Evolutionary conservation across 2,888 invertebrate genomes (phyloP), one percentile per base, ranked within the genome.

Genomic region (Malacosoma neustria): DNA sequence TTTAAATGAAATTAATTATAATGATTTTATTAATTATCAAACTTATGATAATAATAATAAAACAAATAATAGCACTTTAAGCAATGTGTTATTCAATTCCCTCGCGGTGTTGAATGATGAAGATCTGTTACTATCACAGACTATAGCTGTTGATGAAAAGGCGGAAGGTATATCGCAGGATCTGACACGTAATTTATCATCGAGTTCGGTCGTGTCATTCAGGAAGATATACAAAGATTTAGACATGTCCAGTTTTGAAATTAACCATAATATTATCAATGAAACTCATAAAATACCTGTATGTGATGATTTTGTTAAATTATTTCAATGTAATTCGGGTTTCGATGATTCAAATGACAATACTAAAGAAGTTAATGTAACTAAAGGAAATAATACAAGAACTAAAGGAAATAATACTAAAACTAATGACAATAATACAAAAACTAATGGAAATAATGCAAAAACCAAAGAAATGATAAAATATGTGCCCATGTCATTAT

Each of bases 221-320:
- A 61, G 54, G 32, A 73, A 72, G 41, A 65, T 62, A 0, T 82
- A 77, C 33, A 76, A 69, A 49, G 68, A 82, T 42, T 47, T 82
- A 22, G 82, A 82, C 32, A 39, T 41, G 3, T 66, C 68, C 35
- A 79, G 77, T 46, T 66, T 61, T 41, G 64, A 64, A 42, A 56
- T 43, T 40, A 44, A 3, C 30, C 12, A 4, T n/a, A n/a, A n/a
- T n/a, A n/a, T n/a, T 32, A 39, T 6, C 13, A 37, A 22, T 22
- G 9, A 7, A 15, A 15, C 1, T 14, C 42, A 67, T 38, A 63
- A 45, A 50, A 61, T 72, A 57, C 72, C 70, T 0, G 37, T 37
- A 13, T 57, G 51, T 1, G 53, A 65, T 1, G 64, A 67, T 4
- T 71, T 60, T 48, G 29, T 61, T 1, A 54, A 61, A n/a, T 38